Evolutionary conservation across 2,797 vertebrate species (phyloP).

Genomic region (Pantherophis alleghaniensis): DNA sequence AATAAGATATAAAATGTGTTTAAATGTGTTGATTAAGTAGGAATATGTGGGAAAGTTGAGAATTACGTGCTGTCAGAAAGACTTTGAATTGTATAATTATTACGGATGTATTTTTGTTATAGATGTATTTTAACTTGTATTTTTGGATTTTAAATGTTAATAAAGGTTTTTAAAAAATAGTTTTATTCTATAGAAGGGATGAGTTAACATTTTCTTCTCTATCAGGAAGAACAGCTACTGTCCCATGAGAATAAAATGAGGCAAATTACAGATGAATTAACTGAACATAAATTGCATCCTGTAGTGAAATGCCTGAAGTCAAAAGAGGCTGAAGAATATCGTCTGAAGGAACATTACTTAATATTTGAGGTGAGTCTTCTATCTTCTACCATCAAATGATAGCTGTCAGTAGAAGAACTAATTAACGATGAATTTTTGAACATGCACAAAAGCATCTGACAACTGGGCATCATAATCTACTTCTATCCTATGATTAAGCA

Average conservation of each 20-base stretch:
- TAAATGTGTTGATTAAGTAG: too few relatives aligned
- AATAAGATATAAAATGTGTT: too few relatives aligned
- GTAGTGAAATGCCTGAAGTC: slow-evolving; percentile 85
- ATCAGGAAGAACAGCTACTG: slow-evolving; percentile 90
- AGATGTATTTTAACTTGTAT: too few relatives aligned
- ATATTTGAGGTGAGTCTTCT: slow-evolving; percentile 86
- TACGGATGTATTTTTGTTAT: too few relatives aligned
- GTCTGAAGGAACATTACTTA: slow-evolving; percentile 97
- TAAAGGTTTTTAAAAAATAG: not conserved
- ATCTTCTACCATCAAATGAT: slow-evolving; percentile 41
- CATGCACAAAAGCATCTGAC: not conserved
- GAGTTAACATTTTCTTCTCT: not conserved
- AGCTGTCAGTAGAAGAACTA: slow-evolving; percentile 7
- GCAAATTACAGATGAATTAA: slow-evolving; percentile 91
- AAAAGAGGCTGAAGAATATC: slow-evolving; percentile 91
- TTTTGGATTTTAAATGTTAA: too few relatives aligned
- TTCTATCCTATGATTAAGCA: not conserved
- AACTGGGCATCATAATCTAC: not conserved
- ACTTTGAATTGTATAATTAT: too few relatives aligned
- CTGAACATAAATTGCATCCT: slow-evolving; percentile 86
- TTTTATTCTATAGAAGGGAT: not conserved
- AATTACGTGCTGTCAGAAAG: too few relatives aligned
- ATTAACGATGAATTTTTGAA: slow-evolving; percentile 7
- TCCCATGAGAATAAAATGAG: slow-evolving; percentile 95
- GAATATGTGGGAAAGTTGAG: too few relatives aligned